Evolutionary conservation across 1,140 invertebrate genomes (phyloP).

Genomic region (Musca vetustissima): DNA sequence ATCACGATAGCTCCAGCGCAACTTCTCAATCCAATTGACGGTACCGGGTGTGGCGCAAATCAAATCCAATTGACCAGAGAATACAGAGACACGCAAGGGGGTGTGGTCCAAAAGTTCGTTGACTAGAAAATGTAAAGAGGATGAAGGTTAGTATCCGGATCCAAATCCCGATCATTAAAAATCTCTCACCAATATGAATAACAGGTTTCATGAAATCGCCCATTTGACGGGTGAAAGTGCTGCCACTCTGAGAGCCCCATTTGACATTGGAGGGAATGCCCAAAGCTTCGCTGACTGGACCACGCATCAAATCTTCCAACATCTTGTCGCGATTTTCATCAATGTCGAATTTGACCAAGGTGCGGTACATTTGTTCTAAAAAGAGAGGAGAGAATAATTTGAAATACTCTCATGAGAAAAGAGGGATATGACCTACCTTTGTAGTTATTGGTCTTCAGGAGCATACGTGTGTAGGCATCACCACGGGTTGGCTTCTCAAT

Average conservation of each 20-base stretch:
- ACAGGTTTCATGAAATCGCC: slow-evolving; percentile 87
- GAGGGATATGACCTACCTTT: neutral
- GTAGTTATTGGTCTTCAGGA: slow-evolving; percentile 7
- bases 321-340: slow-evolving; percentile 44
- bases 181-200: slow-evolving; percentile 65
- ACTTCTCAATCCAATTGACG: slow-evolving; percentile 69
- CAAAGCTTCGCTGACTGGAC: slow-evolving; percentile 65
- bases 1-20: slow-evolving; percentile 64
- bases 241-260: slow-evolving; percentile 64
- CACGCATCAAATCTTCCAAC: slow-evolving; percentile 71
- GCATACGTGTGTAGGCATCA: slow-evolving; percentile 29
- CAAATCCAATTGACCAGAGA: slow-evolving; percentile 63
- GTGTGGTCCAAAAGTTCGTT: slow-evolving; percentile 70
- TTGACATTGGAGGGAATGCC: slow-evolving; percentile 63
- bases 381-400: neutral
- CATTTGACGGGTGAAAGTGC: slow-evolving; percentile 65
- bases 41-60: slow-evolving; percentile 71
- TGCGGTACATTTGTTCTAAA: slow-evolving; percentile 47
- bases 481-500: slow-evolving; percentile 60
- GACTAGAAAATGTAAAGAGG: slow-evolving; percentile 61
- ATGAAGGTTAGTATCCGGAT: too few species aligned
- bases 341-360: slow-evolving; percentile 48
- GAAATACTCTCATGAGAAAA: neutral
- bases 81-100: slow-evolving; percentile 47
- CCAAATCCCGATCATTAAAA: too few species aligned